Evolutionary conservation across 1,140 invertebrate genomes (phyloP), one percentile per base, ranked within the genome.

Genomic region (Drosophila orosa): DNA sequence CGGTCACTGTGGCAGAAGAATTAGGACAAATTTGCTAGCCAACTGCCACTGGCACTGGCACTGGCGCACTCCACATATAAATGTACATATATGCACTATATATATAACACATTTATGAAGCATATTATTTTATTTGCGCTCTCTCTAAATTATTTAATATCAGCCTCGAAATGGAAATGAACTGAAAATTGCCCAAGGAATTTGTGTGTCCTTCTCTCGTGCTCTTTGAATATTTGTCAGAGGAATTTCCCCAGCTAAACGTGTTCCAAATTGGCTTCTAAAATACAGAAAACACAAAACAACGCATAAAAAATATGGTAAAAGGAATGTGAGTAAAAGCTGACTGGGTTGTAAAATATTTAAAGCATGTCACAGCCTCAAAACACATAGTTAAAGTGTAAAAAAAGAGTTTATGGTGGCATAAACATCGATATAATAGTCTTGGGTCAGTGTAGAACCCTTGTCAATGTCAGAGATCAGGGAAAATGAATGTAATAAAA

Each of bases 1-100:
- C 68, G 68, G 68, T 72, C 66, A 72, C 52, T 72, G 66, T 58
- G 65, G 68, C 68, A 71, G 42, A 72, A 72, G 68, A 72, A 72
- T 71, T 71, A 71, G 68, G 50, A 24, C 65, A 71, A 69, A 58
- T 71, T 54, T 63, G 27, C 40, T 22, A 17, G 39, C 37, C 27
- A 31, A 31, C 57, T 42, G 61, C 44, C 22, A 50, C n/a, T 39
- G 65, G 44, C 60, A 52, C 45, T n/a, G 44, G 24, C 15, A 33
- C 31, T 33, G 10, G 31, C n/a, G 12, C 31, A 24, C 45, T 47
- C 25, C 45, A 17, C 24, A 48, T 17, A 45, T 17, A 45, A 25
- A 24, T 50, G 45, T 17, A 45, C 17, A 65, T 35, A 29, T 66
- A 44, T 52, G 17, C 0, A 7, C 19, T 39, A 27, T 22, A 31